Evolutionary conservation across 2,888 invertebrate species (phyloP).

Genomic region (Unio pictorum): DNA sequence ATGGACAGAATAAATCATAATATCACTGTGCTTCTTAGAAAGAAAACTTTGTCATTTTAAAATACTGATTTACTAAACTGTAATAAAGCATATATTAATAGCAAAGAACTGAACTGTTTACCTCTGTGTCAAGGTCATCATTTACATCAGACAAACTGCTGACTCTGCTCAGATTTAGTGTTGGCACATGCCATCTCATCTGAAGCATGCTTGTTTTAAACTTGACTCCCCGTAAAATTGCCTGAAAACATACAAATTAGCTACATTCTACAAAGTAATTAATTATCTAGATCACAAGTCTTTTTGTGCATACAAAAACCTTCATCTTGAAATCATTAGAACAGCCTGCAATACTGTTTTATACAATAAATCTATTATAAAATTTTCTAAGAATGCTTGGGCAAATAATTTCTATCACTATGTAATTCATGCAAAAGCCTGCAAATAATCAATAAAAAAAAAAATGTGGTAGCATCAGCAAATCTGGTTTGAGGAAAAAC

Average conservation of each 20-base stretch:
- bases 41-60: slow-evolving; percentile 6
- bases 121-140: slow-evolving; percentile 35
- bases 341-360: too few species aligned
- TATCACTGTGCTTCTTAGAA: background rate
- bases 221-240: slow-evolving; percentile 53
- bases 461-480: too few species aligned
- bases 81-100: too few species aligned
- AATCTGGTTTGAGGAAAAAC: too few species aligned
- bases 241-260: slow-evolving; percentile 42
- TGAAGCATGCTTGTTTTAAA: slow-evolving; percentile 60
- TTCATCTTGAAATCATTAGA: too few species aligned
- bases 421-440: too few species aligned
- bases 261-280: background rate
- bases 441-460: too few species aligned
- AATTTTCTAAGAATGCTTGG: too few species aligned
- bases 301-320: too few species aligned
- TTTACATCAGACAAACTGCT: slow-evolving; percentile 32
- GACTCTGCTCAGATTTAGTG: slow-evolving; percentile 27
- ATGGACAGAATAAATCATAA: background rate
- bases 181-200: slow-evolving; percentile 62
- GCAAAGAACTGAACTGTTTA: background rate
- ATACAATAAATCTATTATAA: too few species aligned
- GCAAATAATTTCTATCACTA: too few species aligned
- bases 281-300: too few species aligned
- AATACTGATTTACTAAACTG: background rate